Percentiles rank a stretch among this genome's conserved stretches.
These are phyloP conservation scores for Manis pentadactyla DNA, from an alignment of 2,797 vertebrate genomes.

Conservation along the genomic window DNA sequence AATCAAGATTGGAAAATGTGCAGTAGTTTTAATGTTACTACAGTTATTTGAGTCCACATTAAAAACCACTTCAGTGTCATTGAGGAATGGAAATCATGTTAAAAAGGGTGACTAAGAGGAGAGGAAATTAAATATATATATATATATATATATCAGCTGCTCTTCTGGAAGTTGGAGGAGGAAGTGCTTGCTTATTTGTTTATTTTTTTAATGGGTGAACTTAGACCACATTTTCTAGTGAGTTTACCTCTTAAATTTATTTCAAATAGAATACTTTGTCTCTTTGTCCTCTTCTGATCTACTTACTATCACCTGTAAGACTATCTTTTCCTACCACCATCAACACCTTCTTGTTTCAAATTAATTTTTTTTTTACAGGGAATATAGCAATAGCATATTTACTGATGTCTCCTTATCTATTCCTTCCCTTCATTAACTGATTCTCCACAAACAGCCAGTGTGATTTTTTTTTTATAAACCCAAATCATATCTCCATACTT, in stretches of 20 bases:
- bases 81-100: not conserved
- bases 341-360: not conserved
- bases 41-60: not conserved
- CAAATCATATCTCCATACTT: not conserved
- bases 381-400: not conserved
- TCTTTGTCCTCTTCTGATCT: not conserved
- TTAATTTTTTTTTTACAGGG: not conserved
- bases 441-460: not conserved
- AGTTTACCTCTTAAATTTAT: not conserved
- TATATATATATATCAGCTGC: not conserved
- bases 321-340: not conserved
- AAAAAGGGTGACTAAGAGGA: not conserved
- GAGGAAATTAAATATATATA: not conserved
- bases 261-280: not conserved
- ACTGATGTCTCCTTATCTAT: not conserved
- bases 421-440: not conserved
- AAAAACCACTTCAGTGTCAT: constrained; percentile 1
- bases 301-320: not conserved
- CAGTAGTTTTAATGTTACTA: not conserved
- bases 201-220: not conserved
- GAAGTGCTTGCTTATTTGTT: not conserved
- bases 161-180: not conserved
- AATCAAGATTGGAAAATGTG: not conserved
- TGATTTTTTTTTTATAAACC: not conserved
- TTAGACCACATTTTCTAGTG: not conserved